Evolutionary conservation across 1,140 invertebrate genomes (phyloP).

Genomic region (Polyergus mexicanus): DNA sequence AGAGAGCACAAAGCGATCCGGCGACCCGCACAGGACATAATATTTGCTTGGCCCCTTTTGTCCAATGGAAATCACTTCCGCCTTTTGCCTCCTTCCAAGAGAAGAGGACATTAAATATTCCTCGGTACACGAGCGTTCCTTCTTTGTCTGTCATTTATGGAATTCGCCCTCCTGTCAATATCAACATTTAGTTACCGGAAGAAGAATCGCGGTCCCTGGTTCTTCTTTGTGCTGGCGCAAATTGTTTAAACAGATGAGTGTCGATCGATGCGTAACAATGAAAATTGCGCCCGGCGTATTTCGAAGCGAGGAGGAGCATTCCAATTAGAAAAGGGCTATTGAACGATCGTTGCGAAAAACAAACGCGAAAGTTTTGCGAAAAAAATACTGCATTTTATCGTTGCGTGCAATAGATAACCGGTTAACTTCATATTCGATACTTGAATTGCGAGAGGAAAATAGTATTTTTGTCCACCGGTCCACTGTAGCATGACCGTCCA

Average conservation of each 20-base stretch:
- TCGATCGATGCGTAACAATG: conserved; percentile 18
- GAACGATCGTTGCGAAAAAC: conserved; percentile 23
- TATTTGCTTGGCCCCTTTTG: conserved; percentile 52
- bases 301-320: neutral
- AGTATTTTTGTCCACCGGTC: conserved; percentile 21
- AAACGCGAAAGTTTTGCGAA: neutral
- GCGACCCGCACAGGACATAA: conserved; percentile 54
- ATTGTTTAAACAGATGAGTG: neutral
- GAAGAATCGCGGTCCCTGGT: neutral
- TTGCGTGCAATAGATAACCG: conserved; percentile 5
- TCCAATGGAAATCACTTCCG: conserved; percentile 58
- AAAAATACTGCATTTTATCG: conserved; percentile 19
- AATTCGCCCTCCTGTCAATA: conserved; percentile 7
- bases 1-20: conserved; percentile 56
- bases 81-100: conserved; percentile 40
- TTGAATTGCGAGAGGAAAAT: conserved; percentile 31
- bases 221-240: neutral
- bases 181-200: conserved; percentile 5
- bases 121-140: neutral
- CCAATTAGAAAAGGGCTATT: neutral
- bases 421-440: conserved; percentile 26
- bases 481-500: conserved; percentile 18
- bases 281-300: neutral
- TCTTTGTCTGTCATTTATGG: conserved; percentile 34
- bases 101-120: conserved; percentile 52